phyloP scores from a whole-genome alignment of 2,113 vertebrate species.

The Tragelaphus scriptus region DNA sequence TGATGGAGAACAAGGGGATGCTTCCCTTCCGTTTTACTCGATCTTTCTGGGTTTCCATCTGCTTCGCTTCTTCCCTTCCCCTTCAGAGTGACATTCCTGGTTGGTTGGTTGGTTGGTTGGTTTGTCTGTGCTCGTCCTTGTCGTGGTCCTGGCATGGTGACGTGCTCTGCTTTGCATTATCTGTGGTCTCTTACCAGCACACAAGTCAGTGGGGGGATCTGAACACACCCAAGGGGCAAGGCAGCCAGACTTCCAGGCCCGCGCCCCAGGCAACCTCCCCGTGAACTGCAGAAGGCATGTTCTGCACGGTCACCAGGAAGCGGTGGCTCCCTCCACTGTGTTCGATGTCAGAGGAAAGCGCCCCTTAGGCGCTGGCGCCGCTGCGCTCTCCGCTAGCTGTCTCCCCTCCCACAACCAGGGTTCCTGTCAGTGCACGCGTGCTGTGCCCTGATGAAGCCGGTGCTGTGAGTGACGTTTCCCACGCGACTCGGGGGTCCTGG shows the following conservation, averaged over 20 bases:
- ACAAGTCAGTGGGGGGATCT: neutral
- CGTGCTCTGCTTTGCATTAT: conserved; percentile 23
- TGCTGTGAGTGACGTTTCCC: conserved; percentile 69
- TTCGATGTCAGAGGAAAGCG: neutral
- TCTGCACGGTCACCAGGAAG: neutral
- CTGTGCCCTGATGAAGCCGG: conserved; percentile 63
- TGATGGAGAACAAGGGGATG: neutral
- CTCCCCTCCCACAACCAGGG: conserved; percentile 53
- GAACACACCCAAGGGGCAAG: neutral
- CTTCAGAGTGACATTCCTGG: neutral
- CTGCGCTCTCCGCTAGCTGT: neutral
- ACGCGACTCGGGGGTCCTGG: conserved; percentile 49
- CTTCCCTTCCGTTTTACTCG: neutral
- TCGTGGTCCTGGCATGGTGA: conserved; percentile 42
- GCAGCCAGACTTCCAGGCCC: neutral
- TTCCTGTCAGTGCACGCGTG: neutral
- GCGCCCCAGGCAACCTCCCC: neutral
- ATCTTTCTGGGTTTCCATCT: conserved; percentile 5
- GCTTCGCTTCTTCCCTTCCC: neutral
- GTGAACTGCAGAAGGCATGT: neutral
- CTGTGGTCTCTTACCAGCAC: conserved; percentile 13
- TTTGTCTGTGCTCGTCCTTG: conserved; percentile 41
- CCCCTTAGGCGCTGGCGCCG: neutral
- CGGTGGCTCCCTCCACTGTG: neutral
- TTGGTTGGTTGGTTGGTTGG: neutral